These are phyloP conservation scores for Synanthedon tipuliformis DNA, from an alignment of 2,888 invertebrate species.

Conservation along the genomic window DNA sequence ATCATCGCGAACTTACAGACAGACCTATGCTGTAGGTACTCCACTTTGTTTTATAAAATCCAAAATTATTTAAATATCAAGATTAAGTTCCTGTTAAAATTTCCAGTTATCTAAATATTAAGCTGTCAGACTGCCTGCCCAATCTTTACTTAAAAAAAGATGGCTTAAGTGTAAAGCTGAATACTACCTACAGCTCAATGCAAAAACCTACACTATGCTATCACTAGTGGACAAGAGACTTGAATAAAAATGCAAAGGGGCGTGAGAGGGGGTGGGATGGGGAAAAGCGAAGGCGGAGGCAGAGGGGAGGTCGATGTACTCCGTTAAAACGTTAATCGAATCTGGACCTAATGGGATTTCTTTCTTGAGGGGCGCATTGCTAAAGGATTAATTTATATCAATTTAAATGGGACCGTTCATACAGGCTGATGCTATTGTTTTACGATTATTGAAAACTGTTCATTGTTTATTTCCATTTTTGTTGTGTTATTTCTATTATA, in stretches of 20 bases:
- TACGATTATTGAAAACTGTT: not conserved
- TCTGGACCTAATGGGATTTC: slow-evolving; percentile 67
- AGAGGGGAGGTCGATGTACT: slow-evolving; percentile 16
- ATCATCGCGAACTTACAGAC: too few species aligned
- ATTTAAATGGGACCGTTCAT: slow-evolving; percentile 54
- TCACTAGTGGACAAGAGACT: not conserved
- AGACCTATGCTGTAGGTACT: too few species aligned
- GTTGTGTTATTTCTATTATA: not conserved
- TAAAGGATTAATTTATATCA: slow-evolving; percentile 71
- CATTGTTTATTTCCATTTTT: not conserved
- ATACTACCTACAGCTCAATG: too few species aligned
- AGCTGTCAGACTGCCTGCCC: too few species aligned
- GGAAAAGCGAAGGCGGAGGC: slow-evolving; percentile 5
- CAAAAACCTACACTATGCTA: too few species aligned
- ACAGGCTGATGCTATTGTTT: slow-evolving; percentile 28
- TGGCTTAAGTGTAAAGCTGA: too few species aligned
- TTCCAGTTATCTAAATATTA: too few species aligned
- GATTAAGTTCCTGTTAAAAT: too few species aligned
- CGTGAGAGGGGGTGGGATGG: slow-evolving; percentile 8
- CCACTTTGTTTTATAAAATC: too few species aligned
- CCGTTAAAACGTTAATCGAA: slow-evolving; percentile 67
- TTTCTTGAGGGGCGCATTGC: slow-evolving; percentile 65
- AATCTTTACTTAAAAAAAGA: too few species aligned
- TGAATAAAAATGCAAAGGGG: slow-evolving; percentile 14
- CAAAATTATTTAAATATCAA: too few species aligned